These are phyloP conservation scores for Bugulina stolonifera DNA, from an alignment of 2,888 invertebrate species.

Conservation along the genomic window DNA sequence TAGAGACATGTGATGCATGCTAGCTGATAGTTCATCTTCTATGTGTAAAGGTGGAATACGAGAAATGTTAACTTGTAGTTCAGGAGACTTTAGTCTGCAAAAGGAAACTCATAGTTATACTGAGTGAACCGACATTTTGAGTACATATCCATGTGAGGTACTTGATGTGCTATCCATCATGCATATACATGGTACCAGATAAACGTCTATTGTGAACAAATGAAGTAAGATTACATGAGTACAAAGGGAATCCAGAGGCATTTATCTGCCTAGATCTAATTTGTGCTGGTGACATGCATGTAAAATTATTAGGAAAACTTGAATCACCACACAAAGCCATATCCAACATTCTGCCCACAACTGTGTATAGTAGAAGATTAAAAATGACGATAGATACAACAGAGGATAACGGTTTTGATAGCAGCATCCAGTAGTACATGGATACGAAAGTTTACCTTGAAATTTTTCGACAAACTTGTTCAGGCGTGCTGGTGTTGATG, in stretches of 20 bases:
- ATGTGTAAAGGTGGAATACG: background rate
- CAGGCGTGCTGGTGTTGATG: conserved; percentile 19
- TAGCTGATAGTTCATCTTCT: background rate
- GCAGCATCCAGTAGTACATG: too few relatives aligned
- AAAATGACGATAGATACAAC: background rate
- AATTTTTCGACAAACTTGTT: background rate
- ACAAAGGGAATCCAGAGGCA: too few relatives aligned
- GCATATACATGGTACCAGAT: background rate
- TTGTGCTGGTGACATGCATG: too few relatives aligned
- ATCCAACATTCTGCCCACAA: too few relatives aligned
- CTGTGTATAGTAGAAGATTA: too few relatives aligned
- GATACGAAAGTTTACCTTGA: background rate
- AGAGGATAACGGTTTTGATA: background rate
- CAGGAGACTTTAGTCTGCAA: background rate
- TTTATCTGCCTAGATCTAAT: too few relatives aligned
- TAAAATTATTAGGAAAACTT: too few relatives aligned
- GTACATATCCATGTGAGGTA: background rate
- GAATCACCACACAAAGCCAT: too few relatives aligned
- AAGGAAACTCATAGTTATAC: too few relatives aligned
- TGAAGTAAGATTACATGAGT: too few relatives aligned
- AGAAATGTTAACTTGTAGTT: background rate
- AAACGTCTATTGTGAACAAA: too few relatives aligned
- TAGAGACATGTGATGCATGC: background rate
- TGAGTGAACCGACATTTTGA: background rate
- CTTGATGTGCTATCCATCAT: background rate